A percentile compares a stretch with the other conserved stretches of the same genome.
Conservation (phyloP, 2,888 invertebrate species). For the Athetis lepigone region DNA sequence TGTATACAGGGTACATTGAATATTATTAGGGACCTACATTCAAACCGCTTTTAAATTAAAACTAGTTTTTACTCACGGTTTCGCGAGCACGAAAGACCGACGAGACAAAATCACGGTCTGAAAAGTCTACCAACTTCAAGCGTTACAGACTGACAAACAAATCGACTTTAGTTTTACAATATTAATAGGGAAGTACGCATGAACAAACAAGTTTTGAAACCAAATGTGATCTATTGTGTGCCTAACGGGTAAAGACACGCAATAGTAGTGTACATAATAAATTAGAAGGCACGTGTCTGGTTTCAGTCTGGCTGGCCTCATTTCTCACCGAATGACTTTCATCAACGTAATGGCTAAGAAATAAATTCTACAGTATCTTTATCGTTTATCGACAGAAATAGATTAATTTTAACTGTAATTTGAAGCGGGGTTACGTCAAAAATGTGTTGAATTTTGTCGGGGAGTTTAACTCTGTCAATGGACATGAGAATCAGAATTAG, state of each 20-base stretch:
- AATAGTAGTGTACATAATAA: slow-evolving; percentile 11
- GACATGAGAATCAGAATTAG: background rate
- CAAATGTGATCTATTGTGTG: background rate
- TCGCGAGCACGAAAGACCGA: no score
- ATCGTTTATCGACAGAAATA: slow-evolving; percentile 47
- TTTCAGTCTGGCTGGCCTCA: slow-evolving; percentile 32
- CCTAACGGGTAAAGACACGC: slow-evolving; percentile 1
- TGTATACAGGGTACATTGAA: no score
- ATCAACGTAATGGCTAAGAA: slow-evolving; percentile 49
- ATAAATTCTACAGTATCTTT: slow-evolving; percentile 40
- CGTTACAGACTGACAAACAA: no score
- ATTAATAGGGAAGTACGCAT: no score
- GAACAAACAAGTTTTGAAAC: background rate
- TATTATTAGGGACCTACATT: no score
- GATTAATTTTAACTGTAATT: slow-evolving; percentile 51
- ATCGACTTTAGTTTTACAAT: no score
- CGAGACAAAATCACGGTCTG: no score
- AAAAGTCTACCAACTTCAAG: no score
- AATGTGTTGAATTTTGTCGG: slow-evolving; percentile 14
- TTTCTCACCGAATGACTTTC: slow-evolving; percentile 40
- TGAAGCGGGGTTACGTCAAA: slow-evolving; percentile 36
- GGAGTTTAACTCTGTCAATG: background rate
- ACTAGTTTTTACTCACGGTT: no score
- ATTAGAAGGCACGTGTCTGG: slow-evolving; percentile 24
- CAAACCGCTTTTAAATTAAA: no score